Percentiles rank a stretch among this genome's conserved stretches.
These are phyloP conservation scores for Idaea straminata DNA, from an alignment of 2,888 invertebrate species.

Conservation along the genomic window DNA sequence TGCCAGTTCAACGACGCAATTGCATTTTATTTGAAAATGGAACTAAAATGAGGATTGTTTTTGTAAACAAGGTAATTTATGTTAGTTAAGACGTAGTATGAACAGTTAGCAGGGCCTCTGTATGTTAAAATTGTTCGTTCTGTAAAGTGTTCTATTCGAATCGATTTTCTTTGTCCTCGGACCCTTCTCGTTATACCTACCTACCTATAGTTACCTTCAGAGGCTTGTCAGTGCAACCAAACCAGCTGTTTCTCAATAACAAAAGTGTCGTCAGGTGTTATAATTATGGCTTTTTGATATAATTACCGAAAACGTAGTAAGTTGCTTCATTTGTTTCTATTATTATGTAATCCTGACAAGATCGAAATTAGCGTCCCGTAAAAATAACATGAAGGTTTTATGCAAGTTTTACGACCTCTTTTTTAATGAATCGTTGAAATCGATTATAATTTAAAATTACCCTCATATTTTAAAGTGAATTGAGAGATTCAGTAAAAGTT, in stretches of 20 bases:
- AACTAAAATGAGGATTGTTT: conserved; percentile 73
- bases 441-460: not conserved
- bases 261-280: conserved; percentile 30
- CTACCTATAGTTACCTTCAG: conserved; percentile 17
- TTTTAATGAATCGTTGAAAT: not conserved
- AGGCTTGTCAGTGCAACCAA: conserved; percentile 26
- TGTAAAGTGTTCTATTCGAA: conserved; percentile 44
- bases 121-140: conserved; percentile 25
- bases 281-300: not conserved
- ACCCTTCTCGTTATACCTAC: conserved; percentile 39
- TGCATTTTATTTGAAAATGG: conserved; percentile 75
- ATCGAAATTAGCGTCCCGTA: not conserved
- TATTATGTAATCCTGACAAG: conserved; percentile 44
- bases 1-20: conserved; percentile 82
- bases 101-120: conserved; percentile 17
- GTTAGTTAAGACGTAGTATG: conserved; percentile 36
- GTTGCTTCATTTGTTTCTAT: conserved; percentile 41
- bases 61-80: conserved; percentile 59
- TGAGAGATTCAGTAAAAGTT: no score
- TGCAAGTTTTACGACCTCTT: not conserved
- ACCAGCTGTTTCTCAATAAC: conserved; percentile 60
- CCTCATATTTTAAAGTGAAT: no score
- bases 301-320: conserved; percentile 28
- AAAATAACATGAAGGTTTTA: not conserved
- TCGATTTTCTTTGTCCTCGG: conserved; percentile 79